Conservation (phyloP, 2,888 invertebrate species). For the Zaprionus lineosus region DNA sequence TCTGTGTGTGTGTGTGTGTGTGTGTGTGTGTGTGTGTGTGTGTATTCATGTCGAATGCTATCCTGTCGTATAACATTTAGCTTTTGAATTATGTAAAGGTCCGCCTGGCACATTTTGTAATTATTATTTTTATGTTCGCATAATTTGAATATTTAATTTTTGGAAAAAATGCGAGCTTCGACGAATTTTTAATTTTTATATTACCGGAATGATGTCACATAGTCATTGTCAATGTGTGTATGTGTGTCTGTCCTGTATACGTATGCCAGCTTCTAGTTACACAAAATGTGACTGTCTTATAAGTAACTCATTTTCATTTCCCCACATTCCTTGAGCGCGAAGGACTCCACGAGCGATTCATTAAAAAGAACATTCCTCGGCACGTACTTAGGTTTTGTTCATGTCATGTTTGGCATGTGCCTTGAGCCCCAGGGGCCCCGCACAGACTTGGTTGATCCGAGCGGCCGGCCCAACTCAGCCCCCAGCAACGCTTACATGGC, state of each 20-base stretch:
- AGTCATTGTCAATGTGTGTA: too few relatives aligned
- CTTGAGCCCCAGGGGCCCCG: background rate
- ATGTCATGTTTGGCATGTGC: constrained; percentile 19
- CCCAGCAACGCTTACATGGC: constrained; percentile 14
- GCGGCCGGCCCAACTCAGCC: constrained; percentile 13
- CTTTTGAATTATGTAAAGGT: constrained; percentile 37
- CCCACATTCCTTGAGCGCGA: too few relatives aligned
- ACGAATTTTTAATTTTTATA: constrained; percentile 20
- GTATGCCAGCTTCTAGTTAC: too few relatives aligned
- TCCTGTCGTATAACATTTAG: constrained; percentile 22
- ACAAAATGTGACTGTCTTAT: constrained; percentile 63
- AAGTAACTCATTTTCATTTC: constrained; percentile 41
- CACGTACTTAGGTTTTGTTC: constrained; percentile 36
- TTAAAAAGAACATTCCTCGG: constrained; percentile 62
- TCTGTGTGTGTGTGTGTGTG: background rate
- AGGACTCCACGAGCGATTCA: constrained; percentile 49
- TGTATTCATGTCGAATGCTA: constrained; percentile 12
- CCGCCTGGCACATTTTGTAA: constrained; percentile 29
- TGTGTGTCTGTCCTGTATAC: constrained; percentile 6
- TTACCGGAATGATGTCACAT: constrained; percentile 58
- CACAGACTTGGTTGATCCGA: too few relatives aligned
- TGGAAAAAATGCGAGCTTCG: background rate
- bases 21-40: constrained; percentile 2
- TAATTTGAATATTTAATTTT: constrained; percentile 51
- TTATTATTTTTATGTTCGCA: constrained; percentile 43